phyloP scores from a whole-genome alignment of 2,888 invertebrate genomes.

The Clusia tigrina region DNA sequence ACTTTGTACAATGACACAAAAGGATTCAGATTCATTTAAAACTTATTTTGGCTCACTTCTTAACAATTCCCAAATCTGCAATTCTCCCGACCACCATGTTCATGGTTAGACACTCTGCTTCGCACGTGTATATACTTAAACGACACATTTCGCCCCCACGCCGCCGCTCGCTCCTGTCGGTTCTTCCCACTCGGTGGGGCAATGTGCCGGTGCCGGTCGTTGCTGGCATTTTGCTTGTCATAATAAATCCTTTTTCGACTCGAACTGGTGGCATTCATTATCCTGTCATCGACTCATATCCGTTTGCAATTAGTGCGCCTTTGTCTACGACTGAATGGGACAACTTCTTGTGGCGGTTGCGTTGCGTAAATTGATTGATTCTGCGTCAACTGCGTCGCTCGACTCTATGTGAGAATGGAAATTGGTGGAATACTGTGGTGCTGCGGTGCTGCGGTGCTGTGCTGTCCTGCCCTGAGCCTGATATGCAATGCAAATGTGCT shows the following conservation, averaged over 20 bases:
- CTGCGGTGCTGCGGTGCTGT: too few relatives aligned
- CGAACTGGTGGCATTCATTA: neutral
- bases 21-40: slow-evolving; percentile 7
- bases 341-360: neutral
- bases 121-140: neutral
- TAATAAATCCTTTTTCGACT: neutral
- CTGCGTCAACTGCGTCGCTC: neutral
- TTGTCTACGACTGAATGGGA: neutral
- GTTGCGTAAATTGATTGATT: neutral
- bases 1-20: neutral
- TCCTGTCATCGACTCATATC: neutral
- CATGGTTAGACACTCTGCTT: neutral
- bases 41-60: neutral
- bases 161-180: neutral
- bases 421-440: neutral
- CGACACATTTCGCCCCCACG: neutral
- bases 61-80: neutral
- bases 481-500: neutral
- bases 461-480: too few relatives aligned
- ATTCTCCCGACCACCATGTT: too few relatives aligned
- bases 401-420: neutral
- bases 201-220: too few relatives aligned
- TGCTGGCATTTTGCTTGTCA: neutral
- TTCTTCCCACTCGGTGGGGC: too few relatives aligned
- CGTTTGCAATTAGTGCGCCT: slow-evolving; percentile 4